Conservation (phyloP, 2,888 invertebrate genomes). For the Eumerus sabulonum region DNA sequence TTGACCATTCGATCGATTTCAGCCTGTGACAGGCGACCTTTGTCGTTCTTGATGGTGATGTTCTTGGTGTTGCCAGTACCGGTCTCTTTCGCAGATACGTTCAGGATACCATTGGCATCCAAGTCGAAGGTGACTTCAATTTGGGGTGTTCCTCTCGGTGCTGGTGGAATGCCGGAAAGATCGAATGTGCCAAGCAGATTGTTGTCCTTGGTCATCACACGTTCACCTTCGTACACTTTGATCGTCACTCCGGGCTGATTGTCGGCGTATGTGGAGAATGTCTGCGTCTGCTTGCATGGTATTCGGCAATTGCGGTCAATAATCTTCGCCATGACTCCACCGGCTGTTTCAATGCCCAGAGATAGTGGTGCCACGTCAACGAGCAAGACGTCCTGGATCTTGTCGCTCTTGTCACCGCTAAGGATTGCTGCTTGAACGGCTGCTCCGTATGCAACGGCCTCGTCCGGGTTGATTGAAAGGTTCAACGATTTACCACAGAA, state of each 20-base stretch:
- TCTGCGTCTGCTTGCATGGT: constrained; percentile 84
- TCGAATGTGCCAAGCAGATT: constrained; percentile 96
- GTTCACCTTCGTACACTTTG: constrained; percentile 86
- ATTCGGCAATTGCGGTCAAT: constrained; percentile 84
- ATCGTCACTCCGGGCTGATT: constrained; percentile 87
- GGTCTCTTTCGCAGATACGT: constrained; percentile 87
- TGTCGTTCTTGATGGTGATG: constrained; percentile 89
- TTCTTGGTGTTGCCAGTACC: constrained; percentile 84
- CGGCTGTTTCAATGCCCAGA: constrained; percentile 86
- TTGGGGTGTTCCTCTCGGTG: constrained; percentile 90
- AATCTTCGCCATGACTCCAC: constrained; percentile 87
- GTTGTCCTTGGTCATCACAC: constrained; percentile 95
- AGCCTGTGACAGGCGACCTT: constrained; percentile 86
- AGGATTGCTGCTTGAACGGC: constrained; percentile 85
- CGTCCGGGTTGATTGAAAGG: constrained; percentile 87
- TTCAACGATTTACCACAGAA: constrained; percentile 86
- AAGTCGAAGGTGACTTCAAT: constrained; percentile 89
- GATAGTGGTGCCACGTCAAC: constrained; percentile 84
- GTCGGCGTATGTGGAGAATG: constrained; percentile 88
- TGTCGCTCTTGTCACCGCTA: constrained; percentile 83
- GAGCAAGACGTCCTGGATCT: constrained; percentile 85
- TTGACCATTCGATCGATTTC: constrained; percentile 88
- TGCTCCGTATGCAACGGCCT: constrained; percentile 87
- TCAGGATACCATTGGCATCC: constrained; percentile 95
- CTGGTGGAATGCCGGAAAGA: constrained; percentile 94